These are phyloP conservation scores for Archips xylosteana DNA, from an alignment of 2,888 invertebrate species.

Conservation along the genomic window DNA sequence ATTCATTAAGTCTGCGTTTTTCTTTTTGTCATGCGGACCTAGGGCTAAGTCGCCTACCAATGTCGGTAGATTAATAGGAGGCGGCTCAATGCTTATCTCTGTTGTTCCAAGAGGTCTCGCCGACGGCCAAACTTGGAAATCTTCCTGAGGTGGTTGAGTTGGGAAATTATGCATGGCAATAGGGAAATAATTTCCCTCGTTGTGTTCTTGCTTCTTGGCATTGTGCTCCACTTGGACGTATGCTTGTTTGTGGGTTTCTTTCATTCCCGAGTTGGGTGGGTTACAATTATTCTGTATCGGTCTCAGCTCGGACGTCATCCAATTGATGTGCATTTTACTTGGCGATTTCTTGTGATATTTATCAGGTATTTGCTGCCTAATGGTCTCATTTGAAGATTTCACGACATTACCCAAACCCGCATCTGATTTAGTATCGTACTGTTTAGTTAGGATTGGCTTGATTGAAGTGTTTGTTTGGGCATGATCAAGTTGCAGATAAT, in stretches of 20 bases:
- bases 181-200: constrained; percentile 74
- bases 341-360: constrained; percentile 79
- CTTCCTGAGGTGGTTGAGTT: constrained; percentile 71
- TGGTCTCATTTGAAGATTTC: constrained; percentile 60
- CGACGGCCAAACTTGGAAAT: constrained; percentile 78
- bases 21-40: constrained; percentile 80
- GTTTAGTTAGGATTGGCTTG: constrained; percentile 63
- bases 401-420: constrained; percentile 53
- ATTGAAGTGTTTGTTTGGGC: constrained; percentile 57
- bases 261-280: constrained; percentile 59
- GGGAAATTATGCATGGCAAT: constrained; percentile 77
- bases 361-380: constrained; percentile 64
- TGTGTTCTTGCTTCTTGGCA: constrained; percentile 69
- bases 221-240: constrained; percentile 63
- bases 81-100: constrained; percentile 81
- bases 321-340: constrained; percentile 80
- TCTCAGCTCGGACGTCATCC: constrained; percentile 82
- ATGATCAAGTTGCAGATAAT: constrained; percentile 65
- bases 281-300: constrained; percentile 72
- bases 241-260: constrained; percentile 64
- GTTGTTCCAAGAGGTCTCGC: constrained; percentile 75
- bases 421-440: constrained; percentile 67
- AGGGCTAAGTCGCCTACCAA: constrained; percentile 78
- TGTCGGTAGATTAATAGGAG: constrained; percentile 79
- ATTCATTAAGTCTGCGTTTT: constrained; percentile 62